phyloP scores from a whole-genome alignment of 1,140 invertebrate genomes.

The Lordiphosa collinella region DNA sequence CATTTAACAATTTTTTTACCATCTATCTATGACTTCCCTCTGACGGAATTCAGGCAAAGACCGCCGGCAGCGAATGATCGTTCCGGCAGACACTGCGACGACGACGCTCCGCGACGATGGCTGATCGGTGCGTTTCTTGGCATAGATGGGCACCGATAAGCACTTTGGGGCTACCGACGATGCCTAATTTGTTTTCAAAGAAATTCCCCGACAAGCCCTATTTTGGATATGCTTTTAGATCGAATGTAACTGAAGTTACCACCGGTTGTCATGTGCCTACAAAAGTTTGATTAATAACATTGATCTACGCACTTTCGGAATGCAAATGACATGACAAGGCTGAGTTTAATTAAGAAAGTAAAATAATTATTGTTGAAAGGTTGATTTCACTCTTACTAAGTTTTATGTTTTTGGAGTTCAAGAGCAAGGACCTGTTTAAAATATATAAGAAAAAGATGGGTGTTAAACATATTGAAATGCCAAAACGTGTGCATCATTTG shows the following conservation, averaged over 20 bases:
- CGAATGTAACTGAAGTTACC: slow-evolving; percentile 4
- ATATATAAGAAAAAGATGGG: too few relatives aligned
- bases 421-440: too few relatives aligned
- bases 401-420: too few relatives aligned
- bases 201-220: slow-evolving; percentile 38
- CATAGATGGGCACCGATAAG: slow-evolving; percentile 60
- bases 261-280: slow-evolving; percentile 19
- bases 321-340: too few relatives aligned
- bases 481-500: too few relatives aligned
- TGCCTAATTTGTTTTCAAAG: slow-evolving; percentile 65
- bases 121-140: slow-evolving; percentile 24
- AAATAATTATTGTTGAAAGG: too few relatives aligned
- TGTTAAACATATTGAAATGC: too few relatives aligned
- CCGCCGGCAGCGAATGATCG: slow-evolving; percentile 1
- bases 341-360: too few relatives aligned
- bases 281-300: slow-evolving; percentile 30
- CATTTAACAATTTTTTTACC: slow-evolving; percentile 70
- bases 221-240: slow-evolving; percentile 33
- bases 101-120: slow-evolving; percentile 11
- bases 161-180: slow-evolving; percentile 35
- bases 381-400: too few relatives aligned
- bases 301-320: too few relatives aligned
- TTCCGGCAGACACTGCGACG: slow-evolving; percentile 61
- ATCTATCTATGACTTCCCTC: slow-evolving; percentile 48
- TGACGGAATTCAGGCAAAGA: background rate